A percentile compares a stretch with the other conserved stretches of the same genome.
These are phyloP conservation scores for Amiota mariae DNA, from an alignment of 2,888 invertebrate genomes.

Conservation along the genomic window DNA sequence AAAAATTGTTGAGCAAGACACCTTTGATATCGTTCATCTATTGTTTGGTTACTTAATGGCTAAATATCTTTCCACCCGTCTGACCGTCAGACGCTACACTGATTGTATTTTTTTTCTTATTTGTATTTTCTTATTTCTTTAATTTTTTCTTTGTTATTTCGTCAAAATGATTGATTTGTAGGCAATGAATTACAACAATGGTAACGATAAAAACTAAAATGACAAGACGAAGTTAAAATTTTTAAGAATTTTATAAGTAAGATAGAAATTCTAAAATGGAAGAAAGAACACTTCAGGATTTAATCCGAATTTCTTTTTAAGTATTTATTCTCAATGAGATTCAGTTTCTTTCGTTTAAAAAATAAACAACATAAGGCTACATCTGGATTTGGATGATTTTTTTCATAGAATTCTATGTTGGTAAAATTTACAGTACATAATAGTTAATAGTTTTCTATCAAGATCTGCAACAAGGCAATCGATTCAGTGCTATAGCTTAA, in stretches of 20 bases:
- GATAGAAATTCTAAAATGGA: slow-evolving; percentile 34
- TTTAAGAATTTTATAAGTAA: neutral
- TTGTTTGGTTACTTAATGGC: slow-evolving; percentile 43
- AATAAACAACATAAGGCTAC: too few species aligned
- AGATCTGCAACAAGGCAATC: too few species aligned
- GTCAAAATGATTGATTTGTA: slow-evolving; percentile 73
- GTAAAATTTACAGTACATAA: too few species aligned
- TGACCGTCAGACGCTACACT: slow-evolving; percentile 32
- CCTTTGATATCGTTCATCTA: slow-evolving; percentile 63
- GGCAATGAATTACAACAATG: slow-evolving; percentile 72
- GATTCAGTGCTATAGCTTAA: too few species aligned
- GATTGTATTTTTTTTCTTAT: slow-evolving; percentile 45
- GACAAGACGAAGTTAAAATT: slow-evolving; percentile 12
- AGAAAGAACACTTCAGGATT: slow-evolving; percentile 64
- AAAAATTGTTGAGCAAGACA: slow-evolving; percentile 39
- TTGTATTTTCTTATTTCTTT: slow-evolving; percentile 32
- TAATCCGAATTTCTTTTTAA: slow-evolving; percentile 64
- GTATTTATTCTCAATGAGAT: slow-evolving; percentile 29
- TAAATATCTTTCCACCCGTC: neutral
- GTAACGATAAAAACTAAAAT: slow-evolving; percentile 28
- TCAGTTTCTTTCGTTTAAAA: too few species aligned
- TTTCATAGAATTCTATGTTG: too few species aligned
- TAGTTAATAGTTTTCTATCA: too few species aligned
- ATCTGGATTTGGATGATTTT: too few species aligned
- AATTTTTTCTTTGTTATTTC: slow-evolving; percentile 49